These are phyloP conservation scores for Limnodromus scolopaceus DNA, from an alignment of 2,797 vertebrate species.

Conservation along the genomic window DNA sequence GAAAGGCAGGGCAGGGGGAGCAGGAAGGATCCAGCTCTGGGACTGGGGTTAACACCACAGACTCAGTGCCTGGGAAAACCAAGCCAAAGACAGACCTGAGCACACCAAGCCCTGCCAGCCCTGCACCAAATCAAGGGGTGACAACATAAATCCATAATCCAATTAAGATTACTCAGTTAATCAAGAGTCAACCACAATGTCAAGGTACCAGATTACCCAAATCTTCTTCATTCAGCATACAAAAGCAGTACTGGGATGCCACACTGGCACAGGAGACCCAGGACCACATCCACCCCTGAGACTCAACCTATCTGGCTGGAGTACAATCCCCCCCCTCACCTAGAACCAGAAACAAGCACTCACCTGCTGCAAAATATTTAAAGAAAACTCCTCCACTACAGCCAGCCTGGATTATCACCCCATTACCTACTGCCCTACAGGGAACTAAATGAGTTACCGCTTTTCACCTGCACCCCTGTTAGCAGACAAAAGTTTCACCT, in stretches of 20 bases:
- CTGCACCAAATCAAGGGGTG: not conserved
- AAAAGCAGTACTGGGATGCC: not conserved
- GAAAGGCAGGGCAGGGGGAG: not conserved
- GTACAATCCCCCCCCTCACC: too few relatives aligned
- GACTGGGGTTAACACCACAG: not conserved
- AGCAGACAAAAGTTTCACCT: not conserved
- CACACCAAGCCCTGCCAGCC: not conserved
- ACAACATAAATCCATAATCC: not conserved
- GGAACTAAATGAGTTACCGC: not conserved
- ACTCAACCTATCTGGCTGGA: rapidly evolving
- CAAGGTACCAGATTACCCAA: not conserved
- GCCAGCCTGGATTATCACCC: not conserved
- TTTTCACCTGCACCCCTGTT: not conserved
- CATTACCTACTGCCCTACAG: rapidly evolving
- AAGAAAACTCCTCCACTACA: not conserved
- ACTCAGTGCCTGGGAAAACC: not conserved
- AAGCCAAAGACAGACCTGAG: not conserved
- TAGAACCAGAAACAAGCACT: not conserved
- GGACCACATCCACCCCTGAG: not conserved
- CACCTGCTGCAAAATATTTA: not conserved
- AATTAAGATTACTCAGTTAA: not conserved
- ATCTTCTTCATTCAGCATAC: not conserved
- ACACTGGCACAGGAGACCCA: not conserved
- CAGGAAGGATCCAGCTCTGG: not conserved
- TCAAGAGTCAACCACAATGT: not conserved